Evolutionary conservation across 2,113 vertebrate species (phyloP).

Genomic region (Marcusenius ussheri): DNA sequence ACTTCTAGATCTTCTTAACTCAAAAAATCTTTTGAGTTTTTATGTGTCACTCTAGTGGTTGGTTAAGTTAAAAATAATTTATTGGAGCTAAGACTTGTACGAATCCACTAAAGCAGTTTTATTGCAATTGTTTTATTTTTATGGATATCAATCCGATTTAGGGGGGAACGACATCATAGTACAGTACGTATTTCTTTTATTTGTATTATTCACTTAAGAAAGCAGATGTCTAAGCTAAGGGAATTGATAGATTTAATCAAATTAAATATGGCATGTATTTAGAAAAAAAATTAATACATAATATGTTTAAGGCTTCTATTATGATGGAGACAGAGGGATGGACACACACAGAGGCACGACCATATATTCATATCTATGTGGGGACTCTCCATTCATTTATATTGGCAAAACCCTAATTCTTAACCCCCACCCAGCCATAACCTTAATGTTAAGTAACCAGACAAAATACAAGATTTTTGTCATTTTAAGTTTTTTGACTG

Average conservation of each 20-base stretch:
- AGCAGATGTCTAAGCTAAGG: neutral
- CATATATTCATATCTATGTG: neutral
- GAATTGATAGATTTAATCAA: neutral
- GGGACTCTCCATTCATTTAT: neutral
- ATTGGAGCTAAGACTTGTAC: neutral
- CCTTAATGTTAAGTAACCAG: too few relatives aligned
- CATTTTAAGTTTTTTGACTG: too few relatives aligned
- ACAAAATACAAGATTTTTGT: too few relatives aligned
- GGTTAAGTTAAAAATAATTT: neutral
- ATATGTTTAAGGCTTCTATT: too few relatives aligned
- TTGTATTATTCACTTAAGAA: neutral
- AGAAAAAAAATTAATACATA: neutral
- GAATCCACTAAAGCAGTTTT: neutral
- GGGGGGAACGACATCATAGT: neutral
- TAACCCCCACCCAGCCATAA: neutral
- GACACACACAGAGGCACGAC: too few relatives aligned
- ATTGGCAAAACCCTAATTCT: neutral
- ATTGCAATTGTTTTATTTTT: neutral
- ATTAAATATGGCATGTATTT: neutral
- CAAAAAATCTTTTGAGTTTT: neutral
- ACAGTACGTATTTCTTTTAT: neutral
- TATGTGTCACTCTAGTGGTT: neutral
- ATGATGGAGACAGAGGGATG: neutral
- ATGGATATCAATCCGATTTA: neutral
- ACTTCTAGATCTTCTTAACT: neutral